Evolutionary conservation across 2,888 invertebrate species (phyloP).

Genomic region (Drosophila acutilabella): DNA sequence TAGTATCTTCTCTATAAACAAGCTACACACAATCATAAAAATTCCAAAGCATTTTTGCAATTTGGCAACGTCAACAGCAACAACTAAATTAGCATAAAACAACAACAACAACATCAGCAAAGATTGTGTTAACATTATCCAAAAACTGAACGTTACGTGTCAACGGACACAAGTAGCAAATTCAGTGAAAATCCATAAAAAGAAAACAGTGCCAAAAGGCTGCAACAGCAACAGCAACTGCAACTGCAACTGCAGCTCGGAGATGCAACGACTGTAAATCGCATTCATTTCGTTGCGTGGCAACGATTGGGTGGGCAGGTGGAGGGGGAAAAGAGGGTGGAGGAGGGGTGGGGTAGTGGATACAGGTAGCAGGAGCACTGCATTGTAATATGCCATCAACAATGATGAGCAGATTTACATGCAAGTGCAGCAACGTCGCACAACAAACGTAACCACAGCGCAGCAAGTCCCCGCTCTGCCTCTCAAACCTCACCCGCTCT

Average conservation of each 20-base stretch:
- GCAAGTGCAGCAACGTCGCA: conserved; percentile 69
- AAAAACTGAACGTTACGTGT: conserved; percentile 67
- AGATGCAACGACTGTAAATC: conserved; percentile 81
- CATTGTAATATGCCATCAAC: conserved; percentile 81
- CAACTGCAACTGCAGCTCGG: conserved; percentile 58
- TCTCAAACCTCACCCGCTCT: not conserved
- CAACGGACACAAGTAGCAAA: conserved; percentile 57
- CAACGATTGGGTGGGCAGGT: not conserved
- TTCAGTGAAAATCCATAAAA: conserved; percentile 73
- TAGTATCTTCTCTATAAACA: conserved; percentile 17
- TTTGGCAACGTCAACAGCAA: conserved; percentile 53
- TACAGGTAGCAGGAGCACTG: conserved; percentile 46
- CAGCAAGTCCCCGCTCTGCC: not conserved
- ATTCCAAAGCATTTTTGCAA: conserved; percentile 80
- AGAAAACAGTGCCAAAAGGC: conserved; percentile 58
- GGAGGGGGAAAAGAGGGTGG: not conserved
- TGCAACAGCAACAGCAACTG: conserved; percentile 1
- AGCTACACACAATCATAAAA: conserved; percentile 61
- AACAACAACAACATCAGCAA: conserved; percentile 23
- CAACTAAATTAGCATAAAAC: conserved; percentile 22
- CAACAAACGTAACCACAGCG: conserved; percentile 22
- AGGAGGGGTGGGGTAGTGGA: not conserved
- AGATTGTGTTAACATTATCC: conserved; percentile 53
- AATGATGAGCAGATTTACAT: conserved; percentile 84
- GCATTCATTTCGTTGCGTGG: conserved; percentile 75